A percentile compares a stretch with the other conserved stretches of the same genome.
These are phyloP conservation scores for Periophthalmus modestus DNA, from an alignment of 2,113 vertebrate genomes.

Conservation along the genomic window DNA sequence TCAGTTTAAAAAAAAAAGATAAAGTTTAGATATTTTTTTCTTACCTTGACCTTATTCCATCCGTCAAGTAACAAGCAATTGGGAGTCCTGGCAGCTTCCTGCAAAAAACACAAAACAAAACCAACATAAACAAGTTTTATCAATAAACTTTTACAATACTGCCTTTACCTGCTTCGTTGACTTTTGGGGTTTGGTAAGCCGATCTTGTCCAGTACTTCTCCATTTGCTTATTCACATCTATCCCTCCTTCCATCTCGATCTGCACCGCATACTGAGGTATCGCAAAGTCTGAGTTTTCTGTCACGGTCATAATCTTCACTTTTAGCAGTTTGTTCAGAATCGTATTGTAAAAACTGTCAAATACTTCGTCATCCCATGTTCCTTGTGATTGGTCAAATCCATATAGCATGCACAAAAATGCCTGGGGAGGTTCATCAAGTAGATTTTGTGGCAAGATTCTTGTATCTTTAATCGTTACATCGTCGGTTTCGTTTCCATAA, in stretches of 20 bases:
- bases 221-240: constrained; percentile 47
- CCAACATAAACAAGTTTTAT: not conserved
- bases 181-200: not conserved
- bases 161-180: constrained; percentile 33
- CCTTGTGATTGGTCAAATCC: constrained; percentile 79
- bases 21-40: no score
- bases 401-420: constrained; percentile 82
- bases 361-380: constrained; percentile 74
- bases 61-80: not conserved
- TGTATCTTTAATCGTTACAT: constrained; percentile 52
- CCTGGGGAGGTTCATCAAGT: constrained; percentile 74
- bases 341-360: constrained; percentile 77
- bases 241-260: constrained; percentile 68
- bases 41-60: no score
- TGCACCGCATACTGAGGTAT: constrained; percentile 78
- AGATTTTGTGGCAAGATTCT: constrained; percentile 73
- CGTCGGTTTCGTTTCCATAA: constrained; percentile 80
- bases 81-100: not conserved
- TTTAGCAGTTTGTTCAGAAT: constrained; percentile 74
- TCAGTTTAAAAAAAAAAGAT: no score
- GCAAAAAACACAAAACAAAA: not conserved
- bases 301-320: constrained; percentile 67
- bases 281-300: constrained; percentile 24
- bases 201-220: constrained; percentile 49
- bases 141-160: not conserved